Percentiles rank a stretch among this genome's conserved stretches.
Evolutionary conservation across 1,140 invertebrate genomes (phyloP).

Genomic region (Drosophila melanica): DNA sequence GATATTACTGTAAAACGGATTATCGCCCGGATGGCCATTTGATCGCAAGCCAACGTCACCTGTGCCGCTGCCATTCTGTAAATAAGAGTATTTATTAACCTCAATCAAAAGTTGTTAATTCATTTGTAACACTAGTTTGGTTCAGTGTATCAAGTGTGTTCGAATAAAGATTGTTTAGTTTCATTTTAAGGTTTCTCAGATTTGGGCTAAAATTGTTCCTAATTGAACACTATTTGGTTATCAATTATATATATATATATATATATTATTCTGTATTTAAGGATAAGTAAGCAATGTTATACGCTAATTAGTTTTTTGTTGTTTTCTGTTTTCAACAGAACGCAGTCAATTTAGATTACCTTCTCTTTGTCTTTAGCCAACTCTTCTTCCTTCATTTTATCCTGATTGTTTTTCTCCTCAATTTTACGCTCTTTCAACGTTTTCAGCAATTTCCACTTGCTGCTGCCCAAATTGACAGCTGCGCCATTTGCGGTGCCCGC

Average conservation of each 20-base stretch:
- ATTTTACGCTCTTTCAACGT: constrained; percentile 94
- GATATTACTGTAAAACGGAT: constrained; percentile 99
- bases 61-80: constrained; percentile 91
- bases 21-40: constrained; percentile 96
- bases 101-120: no score
- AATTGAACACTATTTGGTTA: neutral
- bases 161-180: no score
- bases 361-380: constrained; percentile 88
- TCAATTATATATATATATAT: no score
- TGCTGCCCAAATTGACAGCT: constrained; percentile 84
- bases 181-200: no score
- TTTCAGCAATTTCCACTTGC: constrained; percentile 95
- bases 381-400: constrained; percentile 87
- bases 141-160: no score
- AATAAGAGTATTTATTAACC: constrained; percentile 8
- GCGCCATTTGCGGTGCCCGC: constrained; percentile 30
- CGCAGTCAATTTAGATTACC: constrained; percentile 83
- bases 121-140: no score
- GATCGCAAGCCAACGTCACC: constrained; percentile 89
- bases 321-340: no score
- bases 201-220: no score
- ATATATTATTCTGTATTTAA: no score
- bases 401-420: constrained; percentile 89
- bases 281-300: neutral
- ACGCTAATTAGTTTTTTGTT: neutral